These are phyloP conservation scores for Brienomyrus longianalis DNA, from an alignment of 2,113 vertebrate genomes.

Conservation along the genomic window DNA sequence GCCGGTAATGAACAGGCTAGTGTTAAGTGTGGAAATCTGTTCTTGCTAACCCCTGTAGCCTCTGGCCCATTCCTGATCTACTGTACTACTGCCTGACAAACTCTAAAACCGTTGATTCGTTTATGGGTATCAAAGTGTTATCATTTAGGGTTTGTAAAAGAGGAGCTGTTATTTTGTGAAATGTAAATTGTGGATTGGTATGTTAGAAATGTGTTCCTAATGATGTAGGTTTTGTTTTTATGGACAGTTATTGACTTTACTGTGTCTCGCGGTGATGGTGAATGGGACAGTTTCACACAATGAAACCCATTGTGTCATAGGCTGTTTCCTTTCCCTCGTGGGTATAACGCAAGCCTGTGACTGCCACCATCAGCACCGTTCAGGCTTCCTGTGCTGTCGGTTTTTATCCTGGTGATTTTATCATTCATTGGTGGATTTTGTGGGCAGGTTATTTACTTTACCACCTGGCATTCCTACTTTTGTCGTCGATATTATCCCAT, in stretches of 20 bases:
- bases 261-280: not conserved
- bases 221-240: too few relatives aligned
- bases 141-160: too few relatives aligned
- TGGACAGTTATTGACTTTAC: too few relatives aligned
- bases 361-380: not conserved
- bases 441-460: not conserved
- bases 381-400: not conserved
- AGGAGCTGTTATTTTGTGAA: too few relatives aligned
- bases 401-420: not conserved
- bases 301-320: not conserved
- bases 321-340: not conserved
- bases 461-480: not conserved
- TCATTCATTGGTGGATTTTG: not conserved
- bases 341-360: not conserved
- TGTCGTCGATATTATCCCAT: not conserved
- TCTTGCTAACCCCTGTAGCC: not conserved
- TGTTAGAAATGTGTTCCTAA: too few relatives aligned
- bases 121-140: too few relatives aligned
- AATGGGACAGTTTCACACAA: not conserved
- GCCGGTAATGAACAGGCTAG: not conserved
- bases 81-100: not conserved
- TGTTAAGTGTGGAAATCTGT: not conserved
- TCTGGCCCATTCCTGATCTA: not conserved
- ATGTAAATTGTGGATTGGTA: too few relatives aligned
- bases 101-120: not conserved